Percentiles rank a stretch among this genome's conserved stretches.
Evolutionary conservation across 64 coral and sea anemone species (phyloP).

Genomic region (Pachyseris speciosa): DNA sequence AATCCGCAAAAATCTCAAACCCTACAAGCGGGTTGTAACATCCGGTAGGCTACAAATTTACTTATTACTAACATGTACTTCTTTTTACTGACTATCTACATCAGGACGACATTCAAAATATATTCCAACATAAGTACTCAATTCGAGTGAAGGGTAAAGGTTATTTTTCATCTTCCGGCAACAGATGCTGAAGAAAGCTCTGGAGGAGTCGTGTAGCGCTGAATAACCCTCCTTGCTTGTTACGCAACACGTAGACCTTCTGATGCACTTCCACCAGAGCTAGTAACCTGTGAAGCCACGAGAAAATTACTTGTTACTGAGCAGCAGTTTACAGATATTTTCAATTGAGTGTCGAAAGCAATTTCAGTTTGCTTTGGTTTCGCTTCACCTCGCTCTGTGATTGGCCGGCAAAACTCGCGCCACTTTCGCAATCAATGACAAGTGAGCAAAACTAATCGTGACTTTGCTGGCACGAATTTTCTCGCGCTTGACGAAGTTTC

Average conservation of each 20-base stretch:
- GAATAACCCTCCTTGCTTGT: conserved; percentile 81
- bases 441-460: no score
- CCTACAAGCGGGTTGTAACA: no score
- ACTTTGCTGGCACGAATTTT: no score
- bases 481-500: no score
- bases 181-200: conserved; percentile 70
- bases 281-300: conserved; percentile 57
- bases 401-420: no score
- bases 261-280: conserved; percentile 79
- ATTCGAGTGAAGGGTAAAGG: neutral
- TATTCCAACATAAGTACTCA: neutral
- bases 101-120: neutral
- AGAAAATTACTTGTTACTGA: neutral
- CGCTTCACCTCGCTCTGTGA: no score
- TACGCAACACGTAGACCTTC: conserved; percentile 79
- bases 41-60: no score
- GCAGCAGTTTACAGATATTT: neutral
- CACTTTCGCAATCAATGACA: no score
- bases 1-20: no score
- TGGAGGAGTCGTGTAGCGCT: conserved; percentile 72
- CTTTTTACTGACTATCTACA: neutral
- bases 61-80: no score
- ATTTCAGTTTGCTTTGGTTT: no score
- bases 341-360: neutral
- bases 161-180: conserved; percentile 50